Conservation (phyloP, 2,888 invertebrate species). For the Selenia dentaria region DNA sequence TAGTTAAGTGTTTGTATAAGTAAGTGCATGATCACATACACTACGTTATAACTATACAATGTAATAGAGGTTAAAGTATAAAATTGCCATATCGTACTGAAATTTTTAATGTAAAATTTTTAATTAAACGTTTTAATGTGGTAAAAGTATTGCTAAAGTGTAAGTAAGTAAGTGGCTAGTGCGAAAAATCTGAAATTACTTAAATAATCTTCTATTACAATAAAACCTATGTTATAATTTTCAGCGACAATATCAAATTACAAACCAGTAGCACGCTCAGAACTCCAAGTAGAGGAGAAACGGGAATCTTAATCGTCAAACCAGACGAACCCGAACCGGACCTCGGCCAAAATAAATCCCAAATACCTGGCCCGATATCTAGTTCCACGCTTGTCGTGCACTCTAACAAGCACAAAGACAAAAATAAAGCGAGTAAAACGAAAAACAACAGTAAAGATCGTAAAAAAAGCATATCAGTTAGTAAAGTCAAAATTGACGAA, state of each 20-base stretch:
- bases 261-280: background rate
- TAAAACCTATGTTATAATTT: too few relatives aligned
- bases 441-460: background rate
- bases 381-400: background rate
- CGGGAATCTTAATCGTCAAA: background rate
- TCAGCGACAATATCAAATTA: background rate
- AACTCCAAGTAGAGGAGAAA: background rate
- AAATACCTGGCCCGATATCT: constrained; percentile 42
- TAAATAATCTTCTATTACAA: too few relatives aligned
- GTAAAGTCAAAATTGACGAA: background rate
- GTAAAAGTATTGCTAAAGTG: too few relatives aligned
- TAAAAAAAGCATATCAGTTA: background rate
- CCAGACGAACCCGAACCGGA: constrained; percentile 7
- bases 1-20: too few relatives aligned
- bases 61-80: too few relatives aligned
- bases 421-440: constrained; percentile 1
- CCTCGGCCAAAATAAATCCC: constrained; percentile 27
- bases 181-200: too few relatives aligned
- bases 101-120: too few relatives aligned
- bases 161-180: too few relatives aligned
- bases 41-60: too few relatives aligned
- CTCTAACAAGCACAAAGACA: constrained; percentile 4
- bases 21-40: too few relatives aligned
- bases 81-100: too few relatives aligned
- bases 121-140: too few relatives aligned